A percentile compares a stretch with the other conserved stretches of the same genome.
phyloP scores from a whole-genome alignment of 2,113 vertebrate species.

The Suricata suricatta region DNA sequence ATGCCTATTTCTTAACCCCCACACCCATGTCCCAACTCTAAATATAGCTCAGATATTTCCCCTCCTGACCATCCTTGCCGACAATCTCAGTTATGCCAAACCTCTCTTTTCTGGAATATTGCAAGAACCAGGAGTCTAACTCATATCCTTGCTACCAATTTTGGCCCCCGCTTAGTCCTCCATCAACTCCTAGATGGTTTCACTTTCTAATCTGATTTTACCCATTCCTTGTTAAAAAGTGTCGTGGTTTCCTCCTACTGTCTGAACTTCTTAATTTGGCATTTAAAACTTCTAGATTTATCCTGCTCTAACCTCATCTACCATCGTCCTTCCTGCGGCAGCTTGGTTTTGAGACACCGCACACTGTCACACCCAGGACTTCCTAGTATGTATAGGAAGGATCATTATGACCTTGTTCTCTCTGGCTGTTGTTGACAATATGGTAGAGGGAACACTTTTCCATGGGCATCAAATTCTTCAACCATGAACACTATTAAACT shows the following conservation, averaged over 20 bases:
- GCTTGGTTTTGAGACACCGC: no score
- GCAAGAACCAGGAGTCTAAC: background rate
- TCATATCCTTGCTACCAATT: background rate
- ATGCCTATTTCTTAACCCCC: background rate
- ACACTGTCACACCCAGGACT: no score
- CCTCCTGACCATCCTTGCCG: background rate
- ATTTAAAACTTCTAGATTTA: background rate
- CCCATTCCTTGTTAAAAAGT: background rate
- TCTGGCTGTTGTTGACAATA: background rate
- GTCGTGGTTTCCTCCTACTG: background rate
- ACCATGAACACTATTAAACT: background rate
- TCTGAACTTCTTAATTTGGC: background rate
- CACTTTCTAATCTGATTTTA: background rate
- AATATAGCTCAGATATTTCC: background rate
- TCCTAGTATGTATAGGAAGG: background rate
- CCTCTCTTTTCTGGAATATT: background rate
- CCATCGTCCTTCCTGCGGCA: background rate
- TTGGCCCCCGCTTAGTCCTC: background rate
- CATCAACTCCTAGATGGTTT: background rate
- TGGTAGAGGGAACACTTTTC: background rate
- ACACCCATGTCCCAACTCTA: background rate
- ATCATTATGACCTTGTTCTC: no score
- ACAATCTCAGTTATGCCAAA: background rate
- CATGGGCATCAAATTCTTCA: slow-evolving; percentile 12
- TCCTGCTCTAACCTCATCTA: background rate